Conservation (phyloP, 1,140 invertebrate genomes). For the Tetranychus cinnabarinus region DNA sequence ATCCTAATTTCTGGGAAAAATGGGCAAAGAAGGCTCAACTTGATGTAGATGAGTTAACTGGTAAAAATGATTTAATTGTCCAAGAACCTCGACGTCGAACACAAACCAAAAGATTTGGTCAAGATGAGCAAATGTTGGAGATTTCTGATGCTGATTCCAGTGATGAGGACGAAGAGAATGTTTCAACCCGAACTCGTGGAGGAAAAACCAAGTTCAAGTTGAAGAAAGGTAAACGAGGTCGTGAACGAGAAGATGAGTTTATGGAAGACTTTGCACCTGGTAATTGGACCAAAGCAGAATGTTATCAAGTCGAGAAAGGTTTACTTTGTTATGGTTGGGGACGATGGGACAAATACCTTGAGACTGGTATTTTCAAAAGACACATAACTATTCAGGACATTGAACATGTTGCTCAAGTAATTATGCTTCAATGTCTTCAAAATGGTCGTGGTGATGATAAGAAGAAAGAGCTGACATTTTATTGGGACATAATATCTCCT, state of each 20-base stretch:
- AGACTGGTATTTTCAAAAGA: constrained; percentile 66
- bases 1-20: constrained; percentile 99
- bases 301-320: constrained; percentile 59
- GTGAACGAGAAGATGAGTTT: constrained; percentile 44
- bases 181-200: constrained; percentile 33
- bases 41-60: constrained; percentile 66
- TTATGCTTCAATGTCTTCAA: constrained; percentile 75
- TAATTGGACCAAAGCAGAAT: constrained; percentile 35
- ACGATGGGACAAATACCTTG: constrained; percentile 76
- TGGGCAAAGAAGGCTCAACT: constrained; percentile 99
- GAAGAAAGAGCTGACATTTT: constrained; percentile 60
- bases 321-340: constrained; percentile 91
- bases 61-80: constrained; percentile 67
- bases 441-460: constrained; percentile 95
- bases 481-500: constrained; percentile 82
- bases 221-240: constrained; percentile 21
- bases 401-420: constrained; percentile 78
- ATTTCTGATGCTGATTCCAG: constrained; percentile 71
- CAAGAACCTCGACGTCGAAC: constrained; percentile 79
- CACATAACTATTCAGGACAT: constrained; percentile 72
- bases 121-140: constrained; percentile 68
- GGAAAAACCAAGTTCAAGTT: constrained; percentile 22
- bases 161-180: constrained; percentile 37
- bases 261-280: constrained; percentile 32
- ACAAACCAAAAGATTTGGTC: constrained; percentile 80